phyloP scores from a whole-genome alignment of 1,140 invertebrate species.

The Muscidifurax raptorellus region DNA sequence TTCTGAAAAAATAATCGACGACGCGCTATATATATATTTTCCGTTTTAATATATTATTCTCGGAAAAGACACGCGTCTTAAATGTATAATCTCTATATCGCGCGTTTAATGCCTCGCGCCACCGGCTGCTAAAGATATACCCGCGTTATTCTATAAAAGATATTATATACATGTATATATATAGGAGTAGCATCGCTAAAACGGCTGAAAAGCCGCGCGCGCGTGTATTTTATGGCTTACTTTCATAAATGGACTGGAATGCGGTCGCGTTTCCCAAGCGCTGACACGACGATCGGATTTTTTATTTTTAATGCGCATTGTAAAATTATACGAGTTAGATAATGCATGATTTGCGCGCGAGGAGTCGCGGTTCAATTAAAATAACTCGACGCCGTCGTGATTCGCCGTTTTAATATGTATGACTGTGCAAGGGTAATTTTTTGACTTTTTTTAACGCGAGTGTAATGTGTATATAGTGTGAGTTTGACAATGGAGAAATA shows the following conservation, averaged over 20 bases:
- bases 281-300: neutral
- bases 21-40: too few species aligned
- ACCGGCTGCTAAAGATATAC: neutral
- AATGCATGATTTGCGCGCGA: neutral
- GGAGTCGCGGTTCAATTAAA: too few species aligned
- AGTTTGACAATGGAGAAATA: neutral
- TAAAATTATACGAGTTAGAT: conserved; percentile 26
- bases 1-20: too few species aligned
- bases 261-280: conserved; percentile 37
- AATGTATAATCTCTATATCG: conserved; percentile 18
- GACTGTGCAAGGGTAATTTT: too few species aligned
- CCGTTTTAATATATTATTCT: too few species aligned
- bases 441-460: too few species aligned
- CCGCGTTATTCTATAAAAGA: conserved; percentile 28
- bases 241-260: conserved; percentile 45
- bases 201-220: conserved; percentile 25
- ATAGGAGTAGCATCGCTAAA: neutral
- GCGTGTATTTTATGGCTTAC: conserved; percentile 35
- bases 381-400: too few species aligned
- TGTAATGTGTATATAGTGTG: too few species aligned
- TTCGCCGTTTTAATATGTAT: too few species aligned
- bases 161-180: neutral
- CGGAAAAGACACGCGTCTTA: too few species aligned
- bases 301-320: neutral
- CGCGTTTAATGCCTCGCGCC: neutral